phyloP scores from a whole-genome alignment of 2,888 invertebrate genomes.

The Andrena bicolor region DNA sequence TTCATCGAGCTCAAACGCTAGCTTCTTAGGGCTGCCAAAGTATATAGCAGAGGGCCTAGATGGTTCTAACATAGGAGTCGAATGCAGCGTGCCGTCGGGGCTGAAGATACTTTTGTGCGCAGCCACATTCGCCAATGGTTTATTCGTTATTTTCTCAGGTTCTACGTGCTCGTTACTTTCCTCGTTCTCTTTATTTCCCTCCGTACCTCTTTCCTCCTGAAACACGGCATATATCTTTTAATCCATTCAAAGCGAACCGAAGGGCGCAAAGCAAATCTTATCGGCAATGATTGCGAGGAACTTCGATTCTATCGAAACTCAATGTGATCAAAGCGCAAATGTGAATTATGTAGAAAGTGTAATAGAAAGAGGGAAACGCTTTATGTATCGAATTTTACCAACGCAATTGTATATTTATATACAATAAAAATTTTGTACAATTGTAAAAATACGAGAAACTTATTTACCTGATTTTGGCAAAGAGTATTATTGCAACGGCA shows the following conservation, averaged over 20 bases:
- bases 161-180: not conserved
- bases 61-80: not conserved
- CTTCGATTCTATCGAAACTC: no score
- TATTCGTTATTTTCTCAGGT: conserved; percentile 31
- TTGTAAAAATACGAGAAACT: not conserved
- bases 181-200: conserved; percentile 36
- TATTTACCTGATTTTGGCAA: conserved; percentile 74
- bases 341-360: no score
- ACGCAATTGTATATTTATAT: no score
- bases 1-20: not conserved
- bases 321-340: no score
- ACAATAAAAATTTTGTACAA: not conserved
- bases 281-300: no score
- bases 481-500: conserved; percentile 69
- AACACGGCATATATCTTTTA: no score
- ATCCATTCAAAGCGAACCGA: no score
- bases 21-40: conserved; percentile 1
- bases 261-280: no score
- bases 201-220: not conserved
- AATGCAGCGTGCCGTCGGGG: conserved; percentile 4
- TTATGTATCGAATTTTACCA: no score
- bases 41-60: not conserved
- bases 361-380: no score
- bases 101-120: conserved; percentile 30
- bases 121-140: not conserved